phyloP scores from a whole-genome alignment of 2,113 vertebrate genomes.

The Pteropus alecto region DNA sequence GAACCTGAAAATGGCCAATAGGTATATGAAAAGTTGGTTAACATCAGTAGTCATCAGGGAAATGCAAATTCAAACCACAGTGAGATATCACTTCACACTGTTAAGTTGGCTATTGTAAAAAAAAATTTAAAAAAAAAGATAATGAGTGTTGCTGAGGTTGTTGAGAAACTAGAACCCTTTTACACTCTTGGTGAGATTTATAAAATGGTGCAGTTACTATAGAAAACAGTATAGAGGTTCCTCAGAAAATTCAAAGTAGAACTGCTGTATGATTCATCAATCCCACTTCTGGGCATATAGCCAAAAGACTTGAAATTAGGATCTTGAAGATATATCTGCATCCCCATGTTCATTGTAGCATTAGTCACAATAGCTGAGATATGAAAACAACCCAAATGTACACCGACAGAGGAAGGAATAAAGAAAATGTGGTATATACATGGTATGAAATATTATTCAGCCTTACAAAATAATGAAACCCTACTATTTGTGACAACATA shows the following conservation, averaged over 20 bases:
- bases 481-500: neutral
- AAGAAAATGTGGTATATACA: neutral
- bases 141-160: neutral
- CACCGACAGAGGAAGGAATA: no score
- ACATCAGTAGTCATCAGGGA: no score
- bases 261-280: neutral
- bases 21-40: neutral
- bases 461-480: neutral
- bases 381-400: neutral
- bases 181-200: neutral
- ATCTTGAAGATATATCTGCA: neutral
- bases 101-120: neutral
- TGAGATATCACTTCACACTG: neutral
- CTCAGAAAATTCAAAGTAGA: neutral
- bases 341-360: neutral
- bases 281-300: neutral
- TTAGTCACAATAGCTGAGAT: neutral
- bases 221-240: neutral
- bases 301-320: neutral
- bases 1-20: neutral
- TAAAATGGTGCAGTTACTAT: neutral
- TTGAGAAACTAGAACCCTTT: neutral
- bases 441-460: neutral
- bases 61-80: neutral
- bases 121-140: no score